Evolutionary conservation across 2,113 vertebrate species (phyloP), one percentile per base, ranked within the genome.

Genomic region (Phyllostomus hastatus): DNA sequence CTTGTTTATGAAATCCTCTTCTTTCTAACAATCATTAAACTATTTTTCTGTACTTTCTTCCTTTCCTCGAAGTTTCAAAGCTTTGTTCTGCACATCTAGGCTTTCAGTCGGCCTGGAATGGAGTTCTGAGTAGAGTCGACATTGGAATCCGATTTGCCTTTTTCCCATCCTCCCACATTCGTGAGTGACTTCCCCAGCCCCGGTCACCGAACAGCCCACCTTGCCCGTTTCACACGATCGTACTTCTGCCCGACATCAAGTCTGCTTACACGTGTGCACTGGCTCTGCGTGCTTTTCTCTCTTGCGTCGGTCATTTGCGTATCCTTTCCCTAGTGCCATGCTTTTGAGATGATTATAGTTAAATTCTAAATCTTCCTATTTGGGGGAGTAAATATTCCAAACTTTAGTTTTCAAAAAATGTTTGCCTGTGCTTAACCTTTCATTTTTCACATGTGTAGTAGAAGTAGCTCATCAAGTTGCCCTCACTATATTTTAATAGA

Each of bases 121-220:
- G 2, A n/a, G 7, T 59, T 92, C 79, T 96, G 54, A 87, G 19
- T 43, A 15, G 4, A 2, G 14, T 10, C n/a, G n/a, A 82, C 81
- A 26, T 35, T 46, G 88, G 26, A 85, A 91, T 85, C 48, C 75
- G 3, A 50, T 64, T 48, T 41, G 22, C 16, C 19, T 24, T 4
- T 10, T 76, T 15, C 33, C 48, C 52, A 12, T 2, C 0, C 16
- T 22, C 0, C 7, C 0, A 33, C 16, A 52, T 1, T n/a, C 33
- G 64, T 83, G 80, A 61, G 11, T 33, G 50, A 4, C 7, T 22
- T 70, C 20, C 54, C 4, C 20, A 28, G 6, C 38, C n/a, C 10
- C 22, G 3, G 52, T 81, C 67, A 52, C 10, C 80, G 38, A 82
- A 66, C 66, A 11, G 19, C 24, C 1, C 28, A 59, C 7, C 2